These are phyloP conservation scores for Bugula neritina DNA, from an alignment of 2,888 invertebrate species.

Conservation along the genomic window DNA sequence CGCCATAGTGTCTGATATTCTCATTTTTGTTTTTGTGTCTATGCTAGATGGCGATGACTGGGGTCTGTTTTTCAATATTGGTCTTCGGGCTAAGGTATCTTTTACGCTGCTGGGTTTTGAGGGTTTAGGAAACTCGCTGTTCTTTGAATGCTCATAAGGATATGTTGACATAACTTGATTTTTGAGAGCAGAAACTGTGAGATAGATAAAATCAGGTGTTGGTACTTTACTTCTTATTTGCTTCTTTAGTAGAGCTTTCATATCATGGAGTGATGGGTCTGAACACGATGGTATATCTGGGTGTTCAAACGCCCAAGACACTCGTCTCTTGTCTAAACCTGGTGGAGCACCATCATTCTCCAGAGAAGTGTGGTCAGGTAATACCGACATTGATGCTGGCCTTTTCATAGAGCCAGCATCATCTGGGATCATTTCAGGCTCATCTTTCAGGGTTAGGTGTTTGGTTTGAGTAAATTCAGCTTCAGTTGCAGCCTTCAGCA, in stretches of 20 bases:
- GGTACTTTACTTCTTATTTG: constrained; percentile 46
- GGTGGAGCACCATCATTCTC: constrained; percentile 32
- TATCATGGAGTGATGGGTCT: constrained; percentile 44
- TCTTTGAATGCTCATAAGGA: constrained; percentile 38
- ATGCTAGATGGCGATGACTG: constrained; percentile 47
- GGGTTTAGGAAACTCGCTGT: constrained; percentile 33
- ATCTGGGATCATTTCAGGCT: constrained; percentile 9
- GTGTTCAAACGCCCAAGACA: constrained; percentile 51
- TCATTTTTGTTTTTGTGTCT: constrained; percentile 44
- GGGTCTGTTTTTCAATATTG: constrained; percentile 35
- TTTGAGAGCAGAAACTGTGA: constrained; percentile 48
- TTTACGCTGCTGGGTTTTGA: constrained; percentile 25
- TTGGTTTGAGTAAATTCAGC: not conserved
- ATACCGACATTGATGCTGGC: constrained; percentile 3
- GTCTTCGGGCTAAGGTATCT: constrained; percentile 23
- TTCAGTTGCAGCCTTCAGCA: not conserved
- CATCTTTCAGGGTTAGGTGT: constrained; percentile 21
- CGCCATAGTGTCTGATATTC: not conserved
- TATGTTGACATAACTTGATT: constrained; percentile 39
- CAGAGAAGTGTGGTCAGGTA: not conserved
- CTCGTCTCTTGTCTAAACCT: constrained; percentile 36
- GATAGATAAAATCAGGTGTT: constrained; percentile 50
- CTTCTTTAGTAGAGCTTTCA: constrained; percentile 46
- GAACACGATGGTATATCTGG: constrained; percentile 38
- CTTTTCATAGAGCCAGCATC: not conserved